Evolutionary conservation across 2,113 vertebrate genomes (phyloP), one percentile per base, ranked within the genome.

Genomic region (cattle (Bos taurus)): DNA sequence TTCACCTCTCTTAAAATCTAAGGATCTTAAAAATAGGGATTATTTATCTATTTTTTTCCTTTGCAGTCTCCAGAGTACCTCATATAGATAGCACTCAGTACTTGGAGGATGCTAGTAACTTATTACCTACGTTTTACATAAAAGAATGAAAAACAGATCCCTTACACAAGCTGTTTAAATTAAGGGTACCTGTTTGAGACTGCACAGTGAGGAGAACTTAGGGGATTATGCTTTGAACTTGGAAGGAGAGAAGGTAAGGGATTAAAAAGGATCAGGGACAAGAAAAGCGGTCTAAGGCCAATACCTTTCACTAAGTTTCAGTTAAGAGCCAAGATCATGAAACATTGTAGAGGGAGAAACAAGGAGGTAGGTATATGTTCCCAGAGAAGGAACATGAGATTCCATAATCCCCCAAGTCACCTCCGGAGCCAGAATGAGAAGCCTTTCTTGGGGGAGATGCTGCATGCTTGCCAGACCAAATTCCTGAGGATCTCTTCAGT

Each of bases 131-230:
- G 52, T 86, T 89, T 91, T 93, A 82, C 25, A 48, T 88, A 14
- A 88, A 91, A 93, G 33, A 74, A 77, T 14, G 9, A 82, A 21
- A 30, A 25, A 59, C 5, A 54, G 30, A 89, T 77, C 43, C 54
- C 60, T 86, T 56, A 59, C 23, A 48, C 33, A 95, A 64, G 25
- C 48, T 97, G 12, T 16, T 28, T 40, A 28, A 88, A 25, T 50
- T 95, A 91, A 85, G n/a, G n/a, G 30, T 57, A 50, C 16, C 30
- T 92, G 2, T 97, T 98, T 98, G 98, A 98, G 97, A 98, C 94
- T 92, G 98, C 90, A 82, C 82, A 92, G 94, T 98, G 97, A 87
- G 95, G 97, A 98, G 97, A 97, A 88, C 54, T 30, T 78, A 67
- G 74, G 91, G 83, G 96, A 96, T 77, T 56, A 5, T 95, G 43